Conservation (phyloP, 2,113 vertebrate species). For the Odontesthes bonariensis region DNA sequence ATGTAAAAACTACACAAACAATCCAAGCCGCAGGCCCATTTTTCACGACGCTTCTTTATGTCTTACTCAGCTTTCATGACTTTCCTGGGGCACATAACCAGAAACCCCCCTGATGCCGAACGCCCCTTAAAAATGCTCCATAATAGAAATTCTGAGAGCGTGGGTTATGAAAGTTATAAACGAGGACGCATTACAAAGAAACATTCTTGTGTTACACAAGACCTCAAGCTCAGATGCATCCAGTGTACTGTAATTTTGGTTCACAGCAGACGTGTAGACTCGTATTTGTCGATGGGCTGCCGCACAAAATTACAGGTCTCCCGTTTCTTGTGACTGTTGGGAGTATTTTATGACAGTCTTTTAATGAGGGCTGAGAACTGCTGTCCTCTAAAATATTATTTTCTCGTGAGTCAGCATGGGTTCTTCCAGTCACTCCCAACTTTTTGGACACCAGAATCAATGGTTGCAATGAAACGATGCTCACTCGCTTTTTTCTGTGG, state of each 20-base stretch:
- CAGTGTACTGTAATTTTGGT: slow-evolving; percentile 75
- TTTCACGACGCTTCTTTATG: slow-evolving; percentile 23
- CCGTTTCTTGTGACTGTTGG: slow-evolving; percentile 57
- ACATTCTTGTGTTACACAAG: slow-evolving; percentile 59
- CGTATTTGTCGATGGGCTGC: slow-evolving; percentile 76
- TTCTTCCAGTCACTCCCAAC: slow-evolving; percentile 33
- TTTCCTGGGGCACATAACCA: slow-evolving; percentile 9
- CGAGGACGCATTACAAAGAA: slow-evolving; percentile 40
- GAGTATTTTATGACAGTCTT: slow-evolving; percentile 62
- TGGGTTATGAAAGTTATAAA: slow-evolving; percentile 60
- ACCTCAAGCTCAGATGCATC: slow-evolving; percentile 55
- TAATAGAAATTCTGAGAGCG: slow-evolving; percentile 53
- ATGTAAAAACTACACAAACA: slow-evolving; percentile 4
- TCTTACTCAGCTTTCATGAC: slow-evolving; percentile 33
- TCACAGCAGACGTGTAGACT: slow-evolving; percentile 71
- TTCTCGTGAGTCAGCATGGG: slow-evolving; percentile 55
- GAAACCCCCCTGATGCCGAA: slow-evolving; percentile 16
- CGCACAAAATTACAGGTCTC: slow-evolving; percentile 76
- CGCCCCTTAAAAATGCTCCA: slow-evolving; percentile 29
- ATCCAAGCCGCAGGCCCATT: not conserved
- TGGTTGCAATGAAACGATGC: slow-evolving; percentile 39
- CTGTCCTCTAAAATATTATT: slow-evolving; percentile 63
- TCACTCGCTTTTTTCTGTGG: slow-evolving; percentile 27
- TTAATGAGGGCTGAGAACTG: slow-evolving; percentile 60
- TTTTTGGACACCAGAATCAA: slow-evolving; percentile 34